A percentile compares a stretch with the other conserved stretches of the same genome.
phyloP scores from a whole-genome alignment of 2,888 invertebrate species.

The Eupithecia pulchellata region DNA sequence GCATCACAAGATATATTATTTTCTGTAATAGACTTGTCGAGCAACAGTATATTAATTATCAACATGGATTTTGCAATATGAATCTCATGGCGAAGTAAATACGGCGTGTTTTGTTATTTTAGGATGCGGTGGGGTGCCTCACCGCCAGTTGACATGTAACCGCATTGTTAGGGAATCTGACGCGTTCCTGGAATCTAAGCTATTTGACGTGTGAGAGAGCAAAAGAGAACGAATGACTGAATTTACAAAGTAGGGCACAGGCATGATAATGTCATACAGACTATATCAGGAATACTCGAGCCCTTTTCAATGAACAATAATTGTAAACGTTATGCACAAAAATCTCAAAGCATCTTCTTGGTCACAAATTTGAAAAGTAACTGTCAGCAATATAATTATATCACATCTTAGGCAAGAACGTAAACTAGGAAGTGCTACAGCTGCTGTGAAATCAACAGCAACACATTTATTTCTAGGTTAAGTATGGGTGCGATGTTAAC shows the following conservation, averaged over 20 bases:
- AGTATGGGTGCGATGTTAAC: too few relatives aligned
- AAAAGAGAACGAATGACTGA: slow-evolving; percentile 27
- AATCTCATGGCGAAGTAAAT: slow-evolving; percentile 27
- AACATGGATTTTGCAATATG: slow-evolving; percentile 39
- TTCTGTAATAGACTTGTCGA: slow-evolving; percentile 70
- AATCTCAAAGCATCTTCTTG: too few relatives aligned
- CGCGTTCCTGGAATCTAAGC: slow-evolving; percentile 51
- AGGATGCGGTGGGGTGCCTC: slow-evolving; percentile 36
- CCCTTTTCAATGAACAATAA: too few relatives aligned
- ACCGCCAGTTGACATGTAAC: slow-evolving; percentile 56
- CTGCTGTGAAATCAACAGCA: too few relatives aligned
- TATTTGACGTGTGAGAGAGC: slow-evolving; percentile 43
- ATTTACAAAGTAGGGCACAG: slow-evolving; percentile 11
- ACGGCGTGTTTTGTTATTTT: slow-evolving; percentile 32
- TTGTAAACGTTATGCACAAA: too few relatives aligned
- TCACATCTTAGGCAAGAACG: too few relatives aligned
- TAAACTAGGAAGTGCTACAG: too few relatives aligned
- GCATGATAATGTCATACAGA: too few relatives aligned
- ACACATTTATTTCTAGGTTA: too few relatives aligned
- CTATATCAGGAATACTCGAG: too few relatives aligned
- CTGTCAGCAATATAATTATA: too few relatives aligned
- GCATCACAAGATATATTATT: slow-evolving; percentile 62
- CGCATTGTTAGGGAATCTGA: slow-evolving; percentile 71
- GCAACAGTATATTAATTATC: slow-evolving; percentile 65
- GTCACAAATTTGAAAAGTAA: too few relatives aligned